Evolutionary conservation across 2,888 invertebrate genomes (phyloP).

Genomic region (Maniola hyperantus): DNA sequence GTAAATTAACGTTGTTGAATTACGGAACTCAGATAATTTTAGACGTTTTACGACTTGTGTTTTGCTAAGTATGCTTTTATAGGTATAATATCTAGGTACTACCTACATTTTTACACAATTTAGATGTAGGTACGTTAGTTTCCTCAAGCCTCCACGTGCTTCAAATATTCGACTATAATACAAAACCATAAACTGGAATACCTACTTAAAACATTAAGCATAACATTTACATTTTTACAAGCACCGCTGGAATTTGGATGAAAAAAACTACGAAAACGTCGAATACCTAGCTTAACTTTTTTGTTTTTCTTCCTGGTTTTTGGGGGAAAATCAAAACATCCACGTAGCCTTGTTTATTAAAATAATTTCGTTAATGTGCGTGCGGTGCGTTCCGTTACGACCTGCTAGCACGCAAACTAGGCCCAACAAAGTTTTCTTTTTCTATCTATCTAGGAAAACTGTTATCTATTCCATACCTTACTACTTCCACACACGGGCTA

Average conservation of each 20-base stretch:
- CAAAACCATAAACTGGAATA: constrained; percentile 13
- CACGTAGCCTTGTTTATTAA: constrained; percentile 77
- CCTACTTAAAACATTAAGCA: constrained; percentile 28
- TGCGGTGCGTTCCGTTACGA: constrained; percentile 69
- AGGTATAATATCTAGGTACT: not conserved
- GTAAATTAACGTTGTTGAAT: no score
- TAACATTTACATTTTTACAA: constrained; percentile 31
- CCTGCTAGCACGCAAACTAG: constrained; percentile 64
- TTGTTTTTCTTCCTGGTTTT: constrained; percentile 40
- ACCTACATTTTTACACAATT: not conserved
- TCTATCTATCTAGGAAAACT: constrained; percentile 17
- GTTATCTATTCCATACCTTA: constrained; percentile 45
- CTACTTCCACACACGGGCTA: constrained; percentile 25
- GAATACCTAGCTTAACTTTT: constrained; percentile 34
- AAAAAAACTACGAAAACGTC: constrained; percentile 28
- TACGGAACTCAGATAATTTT: no score
- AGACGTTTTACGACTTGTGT: no score
- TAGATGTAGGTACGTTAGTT: not conserved
- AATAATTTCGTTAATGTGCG: constrained; percentile 79
- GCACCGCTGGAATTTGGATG: constrained; percentile 25
- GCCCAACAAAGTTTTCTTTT: constrained; percentile 33
- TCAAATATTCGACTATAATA: constrained; percentile 3
- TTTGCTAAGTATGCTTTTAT: not conserved
- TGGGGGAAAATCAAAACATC: constrained; percentile 61
- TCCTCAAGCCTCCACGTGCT: not conserved